Base-by-base conservation (phyloP, 2,113 vertebrate species). In the Pachycephala philippinensis region DNA sequence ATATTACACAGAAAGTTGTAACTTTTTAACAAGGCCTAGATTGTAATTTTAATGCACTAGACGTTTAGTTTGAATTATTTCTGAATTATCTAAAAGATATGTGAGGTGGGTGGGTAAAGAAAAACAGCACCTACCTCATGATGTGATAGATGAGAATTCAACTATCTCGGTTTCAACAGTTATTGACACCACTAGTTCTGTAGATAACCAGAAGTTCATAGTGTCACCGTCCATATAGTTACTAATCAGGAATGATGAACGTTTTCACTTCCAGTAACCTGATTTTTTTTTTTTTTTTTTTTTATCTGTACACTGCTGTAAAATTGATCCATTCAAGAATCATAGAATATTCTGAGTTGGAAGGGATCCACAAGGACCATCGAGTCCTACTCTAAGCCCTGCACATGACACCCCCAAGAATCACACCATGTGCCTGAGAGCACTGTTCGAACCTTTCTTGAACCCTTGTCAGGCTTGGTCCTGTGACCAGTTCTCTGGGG, bases 41-140 rank as follows among this genome's bases (percentile, higher is more conserved):
- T 71, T 95, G 79, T 85, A 69, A 90, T 84, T 93, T 95, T 88
- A 64, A 87, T 69, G 49, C 59, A 42, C 9, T 85, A 52, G 13
- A 33, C 39, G 35, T 91, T 74, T 89, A 49, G 40, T 61, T 93
- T 74, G 52, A 68, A 44, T 68, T 75, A 16, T 45, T 81, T 74
- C 47, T 42, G 15, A 63, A 52, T 13, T 63, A 59, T 65, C 39
- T 26, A 61, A 82, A 75, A 14, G 9, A 37, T 87, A 54, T 11
- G 7, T 74, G 33, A 66, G 8, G 17, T 0, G 0, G 4, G 6
- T 61, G 12, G 28, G 17, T 8, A 33, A 22, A 71, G 27, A n/a
- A 71, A 63, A 87, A 10, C 26, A 63, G 4, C 16, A 74, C 45
- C 11, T 22, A 63, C 27, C 7, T 68, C 39, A 31, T 69, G 27